Evolutionary conservation across 2,113 vertebrate species (phyloP).

Genomic region (Myocastor coypus): DNA sequence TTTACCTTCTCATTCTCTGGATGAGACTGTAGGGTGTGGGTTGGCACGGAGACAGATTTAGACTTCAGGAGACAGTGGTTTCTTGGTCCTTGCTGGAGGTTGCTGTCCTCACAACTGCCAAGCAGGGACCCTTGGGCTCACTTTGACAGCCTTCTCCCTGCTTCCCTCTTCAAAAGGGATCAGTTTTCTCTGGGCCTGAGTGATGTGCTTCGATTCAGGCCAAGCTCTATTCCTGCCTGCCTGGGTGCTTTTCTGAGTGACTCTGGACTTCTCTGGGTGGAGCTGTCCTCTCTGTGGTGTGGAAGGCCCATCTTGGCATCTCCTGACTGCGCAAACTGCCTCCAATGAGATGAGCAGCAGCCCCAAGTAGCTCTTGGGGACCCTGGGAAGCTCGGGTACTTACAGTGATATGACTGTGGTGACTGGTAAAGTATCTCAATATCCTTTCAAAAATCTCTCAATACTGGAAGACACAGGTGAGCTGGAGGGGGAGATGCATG

Average conservation of each 20-base stretch:
- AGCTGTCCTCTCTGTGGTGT: background rate
- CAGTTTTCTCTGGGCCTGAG: background rate
- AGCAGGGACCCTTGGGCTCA: background rate
- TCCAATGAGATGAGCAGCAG: too few relatives aligned
- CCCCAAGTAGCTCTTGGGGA: background rate
- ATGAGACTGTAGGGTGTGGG: background rate
- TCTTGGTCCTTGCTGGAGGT: background rate
- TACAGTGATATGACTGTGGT: too few relatives aligned
- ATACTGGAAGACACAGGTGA: background rate
- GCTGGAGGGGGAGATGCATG: background rate
- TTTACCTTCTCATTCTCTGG: background rate
- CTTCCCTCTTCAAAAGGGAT: background rate
- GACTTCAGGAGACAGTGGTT: background rate
- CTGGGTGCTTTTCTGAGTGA: background rate
- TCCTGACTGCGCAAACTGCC: fast-evolving
- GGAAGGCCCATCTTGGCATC: fast-evolving
- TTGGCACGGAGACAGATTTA: background rate
- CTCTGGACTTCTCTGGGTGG: background rate
- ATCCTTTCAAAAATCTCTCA: background rate
- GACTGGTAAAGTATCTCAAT: background rate
- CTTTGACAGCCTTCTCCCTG: background rate
- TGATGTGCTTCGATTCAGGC: background rate
- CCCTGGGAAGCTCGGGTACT: too few relatives aligned
- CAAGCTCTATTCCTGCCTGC: too few relatives aligned
- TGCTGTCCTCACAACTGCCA: background rate